A percentile compares a stretch with the other conserved stretches of the same genome.
phyloP scores from a whole-genome alignment of 92 coral and sea anemone species.

The Siderastrea radians region DNA sequence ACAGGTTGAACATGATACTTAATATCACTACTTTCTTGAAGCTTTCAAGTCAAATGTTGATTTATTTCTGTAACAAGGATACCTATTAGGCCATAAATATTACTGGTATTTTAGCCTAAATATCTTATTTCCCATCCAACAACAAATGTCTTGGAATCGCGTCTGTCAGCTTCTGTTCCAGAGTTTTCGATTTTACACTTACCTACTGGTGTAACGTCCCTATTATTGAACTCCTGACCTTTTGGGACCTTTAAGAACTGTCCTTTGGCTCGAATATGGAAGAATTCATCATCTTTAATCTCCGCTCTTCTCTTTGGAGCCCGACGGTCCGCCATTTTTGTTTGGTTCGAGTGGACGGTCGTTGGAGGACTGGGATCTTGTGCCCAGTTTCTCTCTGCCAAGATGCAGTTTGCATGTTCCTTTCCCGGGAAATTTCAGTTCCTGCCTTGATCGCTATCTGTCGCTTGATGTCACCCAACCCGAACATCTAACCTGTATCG shows the following conservation, averaged over 20 bases:
- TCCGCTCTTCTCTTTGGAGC: constrained; percentile 25
- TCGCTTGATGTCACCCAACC: not conserved
- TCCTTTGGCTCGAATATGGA: constrained; percentile 78
- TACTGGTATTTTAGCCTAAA: too few species aligned
- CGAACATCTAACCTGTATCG: not conserved
- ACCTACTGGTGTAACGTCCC: constrained; percentile 43
- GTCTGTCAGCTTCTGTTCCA: not conserved
- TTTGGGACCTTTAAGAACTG: constrained; percentile 62
- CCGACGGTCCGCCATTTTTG: constrained; percentile 43
- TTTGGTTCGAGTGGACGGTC: not conserved
- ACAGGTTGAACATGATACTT: not conserved
- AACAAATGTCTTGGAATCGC: not conserved
- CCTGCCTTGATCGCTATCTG: not conserved
- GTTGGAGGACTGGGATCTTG: not conserved
- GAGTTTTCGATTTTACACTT: not conserved
- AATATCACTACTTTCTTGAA: not conserved
- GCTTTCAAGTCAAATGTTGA: too few species aligned
- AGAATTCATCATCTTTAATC: constrained; percentile 40
- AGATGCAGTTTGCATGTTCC: too few species aligned
- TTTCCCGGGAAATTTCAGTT: not conserved
- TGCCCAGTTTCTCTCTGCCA: not conserved
- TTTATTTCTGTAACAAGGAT: too few species aligned
- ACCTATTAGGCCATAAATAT: too few species aligned
- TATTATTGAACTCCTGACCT: constrained; percentile 21
- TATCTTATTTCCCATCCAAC: not conserved